phyloP scores from a whole-genome alignment of 2,888 invertebrate genomes.

The Drosophila anceps region DNA sequence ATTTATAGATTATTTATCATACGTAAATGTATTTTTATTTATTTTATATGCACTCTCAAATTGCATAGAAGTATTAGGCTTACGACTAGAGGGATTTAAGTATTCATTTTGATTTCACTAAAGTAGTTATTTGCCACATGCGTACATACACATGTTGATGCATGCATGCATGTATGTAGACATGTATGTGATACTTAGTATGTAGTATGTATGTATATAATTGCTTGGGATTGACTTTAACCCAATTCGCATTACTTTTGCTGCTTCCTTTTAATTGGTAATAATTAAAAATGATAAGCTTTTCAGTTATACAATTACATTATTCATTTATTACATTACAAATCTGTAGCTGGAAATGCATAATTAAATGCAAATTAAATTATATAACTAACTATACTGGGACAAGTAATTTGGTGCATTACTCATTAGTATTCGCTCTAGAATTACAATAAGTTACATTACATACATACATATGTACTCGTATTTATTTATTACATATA shows the following conservation, averaged over 20 bases:
- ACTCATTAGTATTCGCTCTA: constrained; percentile 52
- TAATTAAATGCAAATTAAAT: constrained; percentile 74
- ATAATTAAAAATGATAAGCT: constrained; percentile 50
- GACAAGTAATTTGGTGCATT: constrained; percentile 45
- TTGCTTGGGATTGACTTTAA: constrained; percentile 25
- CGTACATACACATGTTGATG: constrained; percentile 13
- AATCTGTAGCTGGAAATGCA: constrained; percentile 70
- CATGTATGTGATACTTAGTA: constrained; percentile 17
- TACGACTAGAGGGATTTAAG: constrained; percentile 71
- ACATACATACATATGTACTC: constrained; percentile 30
- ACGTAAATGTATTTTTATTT: constrained; percentile 41
- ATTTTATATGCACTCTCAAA: constrained; percentile 45
- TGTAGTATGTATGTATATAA: constrained; percentile 8
- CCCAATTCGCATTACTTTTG: constrained; percentile 18
- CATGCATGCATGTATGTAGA: constrained; percentile 12
- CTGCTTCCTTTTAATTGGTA: constrained; percentile 7
- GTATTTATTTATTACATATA: constrained; percentile 28
- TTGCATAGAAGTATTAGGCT: constrained; percentile 51
- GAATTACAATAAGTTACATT: constrained; percentile 72
- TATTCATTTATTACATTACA: constrained; percentile 76
- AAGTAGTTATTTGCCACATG: constrained; percentile 47
- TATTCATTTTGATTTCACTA: constrained; percentile 72
- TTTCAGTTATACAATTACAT: constrained; percentile 64
- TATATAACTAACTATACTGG: constrained; percentile 62
- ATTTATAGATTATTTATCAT: constrained; percentile 48